Base-by-base conservation (phyloP, 2,797 vertebrate genomes). In the Microcaecilia unicolor region DNA sequence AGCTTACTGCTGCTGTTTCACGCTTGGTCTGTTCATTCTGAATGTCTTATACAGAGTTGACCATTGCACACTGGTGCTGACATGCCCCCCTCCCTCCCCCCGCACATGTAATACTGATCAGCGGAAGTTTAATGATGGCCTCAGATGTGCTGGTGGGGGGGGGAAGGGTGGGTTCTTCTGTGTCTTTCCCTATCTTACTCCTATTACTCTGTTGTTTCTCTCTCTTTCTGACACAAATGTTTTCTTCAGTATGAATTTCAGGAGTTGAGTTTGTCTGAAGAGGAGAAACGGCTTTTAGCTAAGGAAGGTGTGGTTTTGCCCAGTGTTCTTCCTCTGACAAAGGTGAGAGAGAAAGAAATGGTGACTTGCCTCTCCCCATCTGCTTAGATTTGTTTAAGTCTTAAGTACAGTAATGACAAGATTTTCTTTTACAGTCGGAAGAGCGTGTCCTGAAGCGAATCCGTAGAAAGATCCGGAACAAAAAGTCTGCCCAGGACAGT, bases 391-490 rank as follows among this genome's bases (percentile, higher is more conserved):
- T n/a, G n/a, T n/a, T n/a, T n/a, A n/a, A n/a, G n/a, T n/a, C n/a
- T n/a, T n/a, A n/a, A n/a, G n/a, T n/a, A n/a, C n/a, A n/a, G n/a
- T n/a, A n/a, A n/a, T n/a, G n/a, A n/a, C n/a, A n/a, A n/a, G n/a
- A n/a, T n/a, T n/a, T n/a, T n/a, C 30, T 23, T 10, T 37, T 39
- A 28, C 64, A 99, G 94, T 58, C 78, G 2, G 87, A 95, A 45
- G 89, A 96, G 37, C 72, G 75, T 33, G 72, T 80, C 34, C 57
- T 89, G 61, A 93, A 91, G 61, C 81, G 82, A 14, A 76, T 90
- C 19, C 75, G 86, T 43, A 84, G 86, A 48, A 95, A 93, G 76
- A 94, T 91, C 58, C 74, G 89, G 25, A 97, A 92, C 66, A 96
- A 92, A 60, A 87, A 86, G 49, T 92, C 89, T 5, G 88, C 92